Conservation (phyloP, 2,113 vertebrate species). For the Pardalotus punctatus region DNA sequence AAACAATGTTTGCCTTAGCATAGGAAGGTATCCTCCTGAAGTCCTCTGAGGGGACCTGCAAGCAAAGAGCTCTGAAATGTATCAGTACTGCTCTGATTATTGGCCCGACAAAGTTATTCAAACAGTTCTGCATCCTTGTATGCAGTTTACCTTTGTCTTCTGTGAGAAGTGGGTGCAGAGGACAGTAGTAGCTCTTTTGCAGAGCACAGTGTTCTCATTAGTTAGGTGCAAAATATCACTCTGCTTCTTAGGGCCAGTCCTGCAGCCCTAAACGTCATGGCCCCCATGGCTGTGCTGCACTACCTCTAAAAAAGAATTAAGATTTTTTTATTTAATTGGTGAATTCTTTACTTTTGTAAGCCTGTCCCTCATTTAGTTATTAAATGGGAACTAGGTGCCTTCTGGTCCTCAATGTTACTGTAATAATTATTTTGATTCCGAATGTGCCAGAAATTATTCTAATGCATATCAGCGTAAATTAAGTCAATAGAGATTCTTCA, state of each 20-base stretch:
- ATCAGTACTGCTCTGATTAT: neutral
- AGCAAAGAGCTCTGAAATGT: neutral
- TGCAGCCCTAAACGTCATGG: neutral
- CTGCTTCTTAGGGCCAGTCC: neutral
- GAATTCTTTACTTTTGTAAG: neutral
- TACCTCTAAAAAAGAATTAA: neutral
- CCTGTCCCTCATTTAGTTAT: neutral
- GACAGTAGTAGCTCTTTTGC: neutral
- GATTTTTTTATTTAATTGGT: neutral
- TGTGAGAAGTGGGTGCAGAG: neutral
- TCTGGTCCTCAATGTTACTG: neutral
- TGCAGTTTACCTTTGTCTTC: neutral
- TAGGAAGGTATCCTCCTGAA: neutral
- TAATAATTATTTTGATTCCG: conserved; percentile 52
- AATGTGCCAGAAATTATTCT: conserved; percentile 50
- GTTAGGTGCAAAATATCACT: neutral
- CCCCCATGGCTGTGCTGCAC: neutral
- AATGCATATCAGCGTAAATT: conserved; percentile 53
- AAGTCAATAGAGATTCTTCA: conserved; percentile 55
- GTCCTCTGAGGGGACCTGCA: neutral
- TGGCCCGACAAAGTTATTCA: neutral
- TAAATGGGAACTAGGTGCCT: neutral
- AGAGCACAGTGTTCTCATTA: neutral
- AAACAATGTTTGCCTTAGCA: neutral
- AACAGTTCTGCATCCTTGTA: neutral